Evolutionary conservation across 2,888 invertebrate species (phyloP).

Genomic region (Drosophila ezoana): DNA sequence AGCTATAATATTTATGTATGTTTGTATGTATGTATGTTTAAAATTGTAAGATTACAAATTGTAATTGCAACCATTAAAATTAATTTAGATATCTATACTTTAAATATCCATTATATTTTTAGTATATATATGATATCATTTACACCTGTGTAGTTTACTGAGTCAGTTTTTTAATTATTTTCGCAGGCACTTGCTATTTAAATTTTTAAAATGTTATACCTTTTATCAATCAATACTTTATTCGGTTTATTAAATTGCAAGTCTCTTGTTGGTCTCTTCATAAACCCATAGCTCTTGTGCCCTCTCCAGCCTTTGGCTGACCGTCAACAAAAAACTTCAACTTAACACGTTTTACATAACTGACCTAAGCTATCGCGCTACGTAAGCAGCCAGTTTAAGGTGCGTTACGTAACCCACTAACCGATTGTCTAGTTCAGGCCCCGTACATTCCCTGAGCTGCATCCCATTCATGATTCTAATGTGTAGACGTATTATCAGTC

Average conservation of each 20-base stretch:
- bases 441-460: conserved; percentile 25
- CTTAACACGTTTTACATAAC: conserved; percentile 61
- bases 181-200: background rate
- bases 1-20: conserved; percentile 40
- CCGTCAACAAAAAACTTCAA: background rate
- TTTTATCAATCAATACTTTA: background rate
- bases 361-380: conserved; percentile 64
- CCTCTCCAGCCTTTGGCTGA: background rate
- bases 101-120: background rate
- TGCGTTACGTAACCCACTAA: conserved; percentile 34
- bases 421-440: conserved; percentile 27
- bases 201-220: background rate
- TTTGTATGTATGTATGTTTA: background rate
- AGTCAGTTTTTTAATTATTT: background rate
- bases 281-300: background rate
- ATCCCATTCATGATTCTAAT: conserved; percentile 74
- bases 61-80: too few relatives aligned
- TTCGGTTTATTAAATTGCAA: background rate
- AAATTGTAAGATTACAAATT: too few relatives aligned
- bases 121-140: background rate
- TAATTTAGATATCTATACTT: background rate
- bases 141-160: too few relatives aligned
- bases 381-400: conserved; percentile 45
- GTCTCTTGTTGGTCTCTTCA: background rate
- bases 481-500: conserved; percentile 39